Evolutionary conservation across 2,888 invertebrate species (phyloP), one percentile per base, ranked within the genome.

Genomic region (Mythimna vitellina): DNA sequence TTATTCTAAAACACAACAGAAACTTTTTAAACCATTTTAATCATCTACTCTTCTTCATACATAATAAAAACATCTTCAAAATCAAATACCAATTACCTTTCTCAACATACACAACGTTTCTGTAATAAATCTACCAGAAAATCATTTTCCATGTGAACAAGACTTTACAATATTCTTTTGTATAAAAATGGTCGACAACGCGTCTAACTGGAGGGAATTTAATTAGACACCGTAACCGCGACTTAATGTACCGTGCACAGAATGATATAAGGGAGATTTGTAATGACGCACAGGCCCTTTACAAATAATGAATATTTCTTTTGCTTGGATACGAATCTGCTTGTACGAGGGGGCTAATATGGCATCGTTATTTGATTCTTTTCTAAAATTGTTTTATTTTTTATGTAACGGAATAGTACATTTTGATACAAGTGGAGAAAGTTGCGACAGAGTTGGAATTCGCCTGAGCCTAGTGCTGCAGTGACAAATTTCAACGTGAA

Each of bases 211-310:
- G 86, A 89, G 92, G 93, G 93, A 92, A 93, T 94, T 93, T 94
- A 95, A 95, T 95, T 94, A 94, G 93, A 92, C 92, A 89, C 86
- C 86, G 87, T 89, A 88, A 89, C 89, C 90, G 85, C 89, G 82
- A 90, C 89, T 91, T 91, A 94, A 95, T 95, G 93, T 93, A 91
- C 91, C 90, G 92, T 91, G 89, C 93, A 92, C 92, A 91, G 91
- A n/a, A n/a, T n/a, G n/a, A 93, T 93, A 90, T 88, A 87, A 90
- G 88, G 89, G 91, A 89, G 92, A 90, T 91, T 89, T 89, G 83
- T 90, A 90, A 91, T 89, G 89, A 90, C 80, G 88, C 29, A 54
- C 68, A 66, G 74, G 63, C 67, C 73, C 75, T 85, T 84, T 80
- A 80, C 74, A 69, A 69, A 69, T 82, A 81, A 86, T 86, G 70